Evolutionary conservation across 2,113 vertebrate species (phyloP), one percentile per base, ranked within the genome.

Genomic region (Patagioenas fasciata): DNA sequence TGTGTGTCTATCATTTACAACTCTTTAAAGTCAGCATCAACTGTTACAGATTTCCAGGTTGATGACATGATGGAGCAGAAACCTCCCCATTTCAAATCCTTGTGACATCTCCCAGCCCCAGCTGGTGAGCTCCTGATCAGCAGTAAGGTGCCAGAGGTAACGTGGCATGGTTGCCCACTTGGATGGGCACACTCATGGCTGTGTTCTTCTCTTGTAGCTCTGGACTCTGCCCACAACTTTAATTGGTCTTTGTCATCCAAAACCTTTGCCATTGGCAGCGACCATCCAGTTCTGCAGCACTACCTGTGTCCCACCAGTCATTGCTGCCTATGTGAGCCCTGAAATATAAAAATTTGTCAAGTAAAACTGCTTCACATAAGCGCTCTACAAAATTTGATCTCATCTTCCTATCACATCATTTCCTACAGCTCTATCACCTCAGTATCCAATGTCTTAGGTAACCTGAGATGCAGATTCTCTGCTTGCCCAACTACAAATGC

Each of bases 381-480:
- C 2, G 3, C 18, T 80, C n/a, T 69, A 72, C 31, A 47, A 58
- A 85, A 71, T 58, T n/a, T 73, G 28, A 56, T 73, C 67, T 93
- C 40, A n/a, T 61, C 47, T 89, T 66, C 82, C 56, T 29, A 48
- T 15, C 32, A 31, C 23, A 66, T 58, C 3, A 25, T 77, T 73
- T 86, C 60, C 38, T 86, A 60, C 69, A 53, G 57, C 53, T 65
- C 21, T 56, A 64, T 67, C 70, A 48, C 86, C 77, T 84, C 69
- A 48, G 57, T 18, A 72, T 53, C 80, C 60, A 89, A 15, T 6
- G 32, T 36, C 84, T 81, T 72, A 31, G 44, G 70, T 87, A 96
- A 84, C 29, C 61, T 72, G 61, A 87, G 80, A 75, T 67, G 65
- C 69, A 91, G 92, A 89, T 94, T 81, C 83, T 86, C 65, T 89